Conservation (phyloP, 2,888 invertebrate species). For the Eupelmus urozonus region DNA sequence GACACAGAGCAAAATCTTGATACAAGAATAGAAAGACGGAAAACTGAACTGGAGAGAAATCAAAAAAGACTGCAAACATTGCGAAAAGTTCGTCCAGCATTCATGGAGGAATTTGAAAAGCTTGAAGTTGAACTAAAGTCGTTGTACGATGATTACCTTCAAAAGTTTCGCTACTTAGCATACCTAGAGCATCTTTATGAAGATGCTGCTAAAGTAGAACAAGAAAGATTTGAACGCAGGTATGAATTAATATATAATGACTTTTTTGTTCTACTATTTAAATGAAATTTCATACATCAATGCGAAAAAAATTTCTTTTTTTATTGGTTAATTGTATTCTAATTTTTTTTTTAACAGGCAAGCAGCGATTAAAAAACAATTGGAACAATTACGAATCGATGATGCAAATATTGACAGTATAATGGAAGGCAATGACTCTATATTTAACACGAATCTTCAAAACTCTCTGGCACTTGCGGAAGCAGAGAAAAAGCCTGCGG, state of each 20-base stretch:
- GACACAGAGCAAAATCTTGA: conserved; percentile 93
- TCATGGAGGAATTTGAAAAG: conserved; percentile 95
- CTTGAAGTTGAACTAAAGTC: conserved; percentile 90
- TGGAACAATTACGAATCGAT: conserved; percentile 80
- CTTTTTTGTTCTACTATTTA: too few relatives aligned
- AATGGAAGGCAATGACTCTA: conserved; percentile 76
- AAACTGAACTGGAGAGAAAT: conserved; percentile 92
- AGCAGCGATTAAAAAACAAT: conserved; percentile 79
- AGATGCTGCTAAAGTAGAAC: conserved; percentile 87
- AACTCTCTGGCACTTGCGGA: conserved; percentile 68
- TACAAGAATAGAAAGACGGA: conserved; percentile 93
- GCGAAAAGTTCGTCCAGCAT: conserved; percentile 97
- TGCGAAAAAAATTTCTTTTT: conserved; percentile 8
- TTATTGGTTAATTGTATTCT: background rate
- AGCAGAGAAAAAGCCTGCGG: conserved; percentile 66
- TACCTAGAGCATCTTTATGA: conserved; percentile 92
- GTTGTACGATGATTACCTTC: conserved; percentile 92
- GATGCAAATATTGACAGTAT: conserved; percentile 78
- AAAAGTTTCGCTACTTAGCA: conserved; percentile 91
- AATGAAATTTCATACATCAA: background rate
- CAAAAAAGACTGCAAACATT: conserved; percentile 95
- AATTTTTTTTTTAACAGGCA: conserved; percentile 64
- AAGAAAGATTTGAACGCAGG: conserved; percentile 87
- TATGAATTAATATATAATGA: too few relatives aligned
- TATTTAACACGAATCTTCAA: conserved; percentile 73